Conservation (phyloP, 1,140 invertebrate species). For the Condylostylus longicornis region DNA sequence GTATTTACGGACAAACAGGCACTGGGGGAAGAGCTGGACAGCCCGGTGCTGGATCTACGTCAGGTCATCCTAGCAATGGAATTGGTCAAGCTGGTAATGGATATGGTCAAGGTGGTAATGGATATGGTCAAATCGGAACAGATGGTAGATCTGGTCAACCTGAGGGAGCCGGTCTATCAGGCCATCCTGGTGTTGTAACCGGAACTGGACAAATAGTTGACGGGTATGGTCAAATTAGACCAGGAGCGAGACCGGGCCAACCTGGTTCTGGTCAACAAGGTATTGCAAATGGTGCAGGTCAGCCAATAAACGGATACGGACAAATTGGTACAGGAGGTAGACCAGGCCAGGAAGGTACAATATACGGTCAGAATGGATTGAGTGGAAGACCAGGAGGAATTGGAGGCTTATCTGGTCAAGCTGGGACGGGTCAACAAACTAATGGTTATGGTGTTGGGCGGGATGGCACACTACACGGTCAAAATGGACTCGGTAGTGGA, state of each 20-base stretch:
- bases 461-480: neutral
- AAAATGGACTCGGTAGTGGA: neutral
- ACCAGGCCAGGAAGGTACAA: constrained; percentile 1
- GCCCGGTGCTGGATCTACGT: too few species aligned
- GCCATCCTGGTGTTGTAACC: too few species aligned
- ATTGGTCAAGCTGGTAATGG: neutral
- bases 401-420: constrained; percentile 1
- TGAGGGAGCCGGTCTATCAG: too few species aligned
- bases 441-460: neutral
- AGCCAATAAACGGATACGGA: neutral
- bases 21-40: neutral
- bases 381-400: neutral
- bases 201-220: too few species aligned
- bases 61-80: neutral
- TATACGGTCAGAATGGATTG: constrained; percentile 4
- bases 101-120: constrained; percentile 4
- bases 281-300: neutral
- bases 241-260: constrained; percentile 6
- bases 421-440: neutral
- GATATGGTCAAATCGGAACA: constrained; percentile 1
- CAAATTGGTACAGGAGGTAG: constrained; percentile 8
- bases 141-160: too few species aligned
- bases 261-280: constrained; percentile 2
- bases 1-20: neutral
- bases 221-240: constrained; percentile 1